Base-by-base conservation (phyloP, 2,113 vertebrate genomes). In the Thunnus maccoyii region DNA sequence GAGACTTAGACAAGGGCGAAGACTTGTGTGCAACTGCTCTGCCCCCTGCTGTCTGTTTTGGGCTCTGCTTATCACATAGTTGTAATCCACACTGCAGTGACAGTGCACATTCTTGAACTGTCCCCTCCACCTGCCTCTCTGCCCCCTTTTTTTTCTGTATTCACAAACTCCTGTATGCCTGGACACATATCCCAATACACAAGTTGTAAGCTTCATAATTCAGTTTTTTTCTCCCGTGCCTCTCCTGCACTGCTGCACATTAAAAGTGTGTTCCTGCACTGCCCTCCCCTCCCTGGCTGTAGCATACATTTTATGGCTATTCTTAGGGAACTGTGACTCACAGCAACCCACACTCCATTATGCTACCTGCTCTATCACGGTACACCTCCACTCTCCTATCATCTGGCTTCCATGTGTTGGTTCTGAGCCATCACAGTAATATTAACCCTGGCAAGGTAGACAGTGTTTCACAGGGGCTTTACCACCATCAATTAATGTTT, bases 11-110 rank as follows among this genome's bases (percentile, higher is more conserved):
- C 3, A 36, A 73, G 55, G 20, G 30, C 47, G 44, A 60, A 70
- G 50, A 57, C 30, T 54, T 83, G 41, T 70, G 65, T 2, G 9
- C 80, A 78, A n/a, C 87, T 54, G 65, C 61, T 84, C 87, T 90
- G 93, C 91, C 89, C 88, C 84, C 92, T 94, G 85, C 88, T 90
- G 91, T 69, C 67, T 86, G 41, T 12, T 81, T 58, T 56, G n/a
- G 61, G 72, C 57, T 56, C 27, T 82, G 75, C 83, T 32, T 55
- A 17, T 64, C 48, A 77, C 41, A 52, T 56, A 27, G 58, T 66
- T 71, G 80, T 54, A 76, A 77, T 75, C 82, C 56, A 63, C 62
- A 20, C 80, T 79, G 85, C 89, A 86, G 81, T 92, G 90, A 93
- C 91, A 30, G 72, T 89, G 88, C 92, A 92, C 86, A 91, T 92